A percentile compares a stretch with the other conserved stretches of the same genome.
Evolutionary conservation across 1,140 invertebrate genomes (phyloP).

Genomic region (Drosophila eugracilis): DNA sequence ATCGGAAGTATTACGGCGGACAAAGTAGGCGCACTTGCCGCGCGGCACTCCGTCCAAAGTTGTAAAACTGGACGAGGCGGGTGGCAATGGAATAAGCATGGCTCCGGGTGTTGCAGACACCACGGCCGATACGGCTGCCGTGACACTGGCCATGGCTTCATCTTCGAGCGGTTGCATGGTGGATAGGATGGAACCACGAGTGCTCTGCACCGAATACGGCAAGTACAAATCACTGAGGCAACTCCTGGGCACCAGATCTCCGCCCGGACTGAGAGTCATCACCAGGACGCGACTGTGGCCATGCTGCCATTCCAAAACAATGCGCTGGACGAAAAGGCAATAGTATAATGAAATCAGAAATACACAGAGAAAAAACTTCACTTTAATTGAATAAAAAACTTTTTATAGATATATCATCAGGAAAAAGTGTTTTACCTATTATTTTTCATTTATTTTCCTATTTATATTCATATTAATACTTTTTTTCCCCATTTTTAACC

Average conservation of each 20-base stretch:
- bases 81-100: constrained; percentile 66
- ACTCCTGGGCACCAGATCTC: constrained; percentile 82
- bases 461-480: too few relatives aligned
- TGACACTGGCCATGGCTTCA: constrained; percentile 42
- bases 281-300: constrained; percentile 86
- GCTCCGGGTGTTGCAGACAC: constrained; percentile 58
- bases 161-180: constrained; percentile 72
- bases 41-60: constrained; percentile 84
- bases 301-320: constrained; percentile 85
- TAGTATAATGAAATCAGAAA: neutral
- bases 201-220: constrained; percentile 53
- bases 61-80: constrained; percentile 72
- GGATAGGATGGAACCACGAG: constrained; percentile 85
- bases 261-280: constrained; percentile 86
- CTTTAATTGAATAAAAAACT: too few relatives aligned
- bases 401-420: too few relatives aligned
- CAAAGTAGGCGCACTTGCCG: constrained; percentile 89
- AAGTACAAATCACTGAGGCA: constrained; percentile 68
- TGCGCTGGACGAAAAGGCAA: constrained; percentile 79
- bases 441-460: too few relatives aligned
- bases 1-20: constrained; percentile 86
- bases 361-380: neutral
- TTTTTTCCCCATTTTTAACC: neutral
- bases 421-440: too few relatives aligned
- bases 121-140: constrained; percentile 52